These are phyloP conservation scores for Dendrocincla tyrannina DNA, from an alignment of 2,797 vertebrate species.

Conservation along the genomic window DNA sequence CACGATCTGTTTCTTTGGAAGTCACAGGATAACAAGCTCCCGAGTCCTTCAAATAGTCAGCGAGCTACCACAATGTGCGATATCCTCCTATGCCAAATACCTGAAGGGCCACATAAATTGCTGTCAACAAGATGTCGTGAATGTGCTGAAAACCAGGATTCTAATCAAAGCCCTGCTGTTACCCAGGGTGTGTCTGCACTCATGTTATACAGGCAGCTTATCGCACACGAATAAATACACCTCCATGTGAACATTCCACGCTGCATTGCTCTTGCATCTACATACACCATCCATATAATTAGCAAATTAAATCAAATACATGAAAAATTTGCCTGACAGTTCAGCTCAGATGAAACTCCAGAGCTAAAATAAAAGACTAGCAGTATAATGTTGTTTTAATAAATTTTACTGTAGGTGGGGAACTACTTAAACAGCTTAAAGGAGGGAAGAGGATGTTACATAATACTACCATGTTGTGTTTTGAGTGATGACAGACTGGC, in stretches of 20 bases:
- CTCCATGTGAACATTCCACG: not conserved
- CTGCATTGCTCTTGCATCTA: not conserved
- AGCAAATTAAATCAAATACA: not conserved
- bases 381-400: not conserved
- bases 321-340: not conserved
- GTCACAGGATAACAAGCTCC: not conserved
- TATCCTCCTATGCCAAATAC: not conserved
- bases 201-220: not conserved
- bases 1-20: not conserved
- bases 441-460: not conserved
- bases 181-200: not conserved
- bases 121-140: rapidly evolving
- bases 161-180: not conserved
- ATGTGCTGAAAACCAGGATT: not conserved
- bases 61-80: not conserved
- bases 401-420: not conserved
- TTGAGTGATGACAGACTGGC: not conserved
- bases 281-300: not conserved
- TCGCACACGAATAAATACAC: not conserved
- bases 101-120: not conserved
- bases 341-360: not conserved
- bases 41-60: not conserved
- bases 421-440: not conserved
- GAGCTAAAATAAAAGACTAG: not conserved
- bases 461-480: not conserved